Base-by-base conservation (phyloP, 2,888 invertebrate species). In the Myopa tessellatipennis region DNA sequence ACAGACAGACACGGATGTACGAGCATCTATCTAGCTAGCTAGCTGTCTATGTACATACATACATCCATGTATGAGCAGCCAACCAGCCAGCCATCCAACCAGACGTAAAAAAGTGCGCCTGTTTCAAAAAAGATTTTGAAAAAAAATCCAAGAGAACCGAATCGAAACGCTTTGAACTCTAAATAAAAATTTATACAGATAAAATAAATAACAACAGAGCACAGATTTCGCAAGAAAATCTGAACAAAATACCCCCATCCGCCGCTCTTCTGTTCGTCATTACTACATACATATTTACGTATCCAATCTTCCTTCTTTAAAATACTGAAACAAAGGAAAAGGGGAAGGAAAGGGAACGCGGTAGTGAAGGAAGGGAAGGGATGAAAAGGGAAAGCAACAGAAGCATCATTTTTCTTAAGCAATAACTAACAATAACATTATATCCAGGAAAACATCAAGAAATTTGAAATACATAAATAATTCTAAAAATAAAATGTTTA, bases 121-220 rank as follows among this genome's bases (percentile, higher is more conserved):
- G 65, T 67, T 16, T 34, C 63, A 58, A 52, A 72, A 40, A 63
- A 63, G 55, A 69, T 69, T 40, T 74, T n/a, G 14, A 68, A 75
- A 60, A 16, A 75, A 74, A 75, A 18, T n/a, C 67, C n/a, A 58
- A 50, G 8, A 52, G 45, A 63, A 34, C 3, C 34, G 26, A 71
- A 36, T 55, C 52, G 74, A 74, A 72, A 65, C 67, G 77, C 77
- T 77, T 77, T 77, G 77, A 77, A 77, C 72, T 77, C 55, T 36
- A 50, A 71, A 65, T 55, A 55, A 74, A 65, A 55, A 34, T 18
- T 61, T 18, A 65, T 38, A 4, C 61, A 63, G 12, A 74, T 52
- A 68, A 18, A 69, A 68, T 26, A 26, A 68, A 58, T 34, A 74
- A 67, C 55, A 72, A 12, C 38, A 60, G n/a, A 60, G 38, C 40